Conservation (phyloP, 2,888 invertebrate species). For the Tipula helvola region DNA sequence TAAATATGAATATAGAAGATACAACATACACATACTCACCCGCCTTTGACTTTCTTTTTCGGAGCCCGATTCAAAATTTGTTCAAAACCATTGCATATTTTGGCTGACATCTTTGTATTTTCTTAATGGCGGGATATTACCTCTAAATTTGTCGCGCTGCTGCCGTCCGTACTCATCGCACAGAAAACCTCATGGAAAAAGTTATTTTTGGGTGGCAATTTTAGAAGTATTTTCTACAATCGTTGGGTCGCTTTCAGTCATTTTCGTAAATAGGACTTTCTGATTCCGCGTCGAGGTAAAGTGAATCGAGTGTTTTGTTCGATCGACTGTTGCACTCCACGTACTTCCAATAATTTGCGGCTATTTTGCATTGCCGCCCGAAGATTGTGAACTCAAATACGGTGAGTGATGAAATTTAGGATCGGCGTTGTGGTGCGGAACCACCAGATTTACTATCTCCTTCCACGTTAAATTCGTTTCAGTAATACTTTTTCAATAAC, state of each 20-base stretch:
- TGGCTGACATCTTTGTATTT: not conserved
- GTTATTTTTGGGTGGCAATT: not conserved
- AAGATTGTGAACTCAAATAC: not conserved
- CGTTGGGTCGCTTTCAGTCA: not conserved
- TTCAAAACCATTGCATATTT: too few relatives aligned
- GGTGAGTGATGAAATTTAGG: not conserved
- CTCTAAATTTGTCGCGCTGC: not conserved
- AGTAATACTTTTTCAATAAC: not conserved
- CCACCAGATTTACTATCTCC: not conserved
- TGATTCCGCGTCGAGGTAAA: not conserved
- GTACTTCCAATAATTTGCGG: not conserved
- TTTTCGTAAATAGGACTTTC: not conserved
- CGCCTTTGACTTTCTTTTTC: too few relatives aligned
- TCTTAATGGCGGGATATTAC: not conserved
- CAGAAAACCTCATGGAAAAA: not conserved
- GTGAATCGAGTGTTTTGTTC: not conserved
- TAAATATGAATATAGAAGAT: too few relatives aligned
- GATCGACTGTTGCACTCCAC: not conserved
- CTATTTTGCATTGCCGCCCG: not conserved
- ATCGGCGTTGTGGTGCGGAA: not conserved
- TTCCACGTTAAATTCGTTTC: not conserved
- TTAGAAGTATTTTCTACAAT: not conserved
- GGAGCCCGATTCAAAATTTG: too few relatives aligned
- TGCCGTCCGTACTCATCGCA: not conserved
- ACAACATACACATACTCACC: too few relatives aligned